Conservation (phyloP, 2,888 invertebrate genomes). For the Sinelater perroti region DNA sequence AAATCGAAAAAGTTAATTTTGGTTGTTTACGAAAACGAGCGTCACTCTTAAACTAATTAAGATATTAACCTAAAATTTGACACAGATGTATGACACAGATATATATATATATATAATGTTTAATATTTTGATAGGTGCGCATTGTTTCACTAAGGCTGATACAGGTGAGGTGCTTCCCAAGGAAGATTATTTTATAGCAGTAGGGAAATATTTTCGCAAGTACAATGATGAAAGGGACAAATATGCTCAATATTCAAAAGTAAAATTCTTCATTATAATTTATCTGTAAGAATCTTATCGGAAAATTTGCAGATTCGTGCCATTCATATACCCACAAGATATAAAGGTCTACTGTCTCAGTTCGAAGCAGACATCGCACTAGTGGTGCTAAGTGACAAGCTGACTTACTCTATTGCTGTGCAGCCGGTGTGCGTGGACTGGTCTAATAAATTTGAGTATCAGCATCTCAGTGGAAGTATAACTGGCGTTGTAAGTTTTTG, state of each 20-base stretch:
- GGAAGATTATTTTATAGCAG: constrained; percentile 43
- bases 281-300: neutral
- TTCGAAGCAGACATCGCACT: constrained; percentile 54
- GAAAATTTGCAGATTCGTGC: constrained; percentile 41
- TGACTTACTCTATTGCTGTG: constrained; percentile 50
- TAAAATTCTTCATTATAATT: neutral
- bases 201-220: constrained; percentile 51
- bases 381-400: constrained; percentile 46
- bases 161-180: constrained; percentile 28
- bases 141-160: constrained; percentile 47
- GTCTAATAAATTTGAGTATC: constrained; percentile 30
- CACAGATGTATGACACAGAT: neutral
- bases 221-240: constrained; percentile 47
- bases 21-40: too few species aligned
- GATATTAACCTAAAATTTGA: too few species aligned
- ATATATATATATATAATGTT: constrained; percentile 13
- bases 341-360: constrained; percentile 43
- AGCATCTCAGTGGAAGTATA: constrained; percentile 20
- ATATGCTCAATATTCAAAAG: constrained; percentile 9
- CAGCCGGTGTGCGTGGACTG: constrained; percentile 55
- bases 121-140: constrained; percentile 49
- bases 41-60: too few species aligned
- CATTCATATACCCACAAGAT: constrained; percentile 43
- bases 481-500: constrained; percentile 46
- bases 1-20: too few species aligned